Conservation (phyloP, 2,888 invertebrate species). For the Tinea semifulvella region DNA sequence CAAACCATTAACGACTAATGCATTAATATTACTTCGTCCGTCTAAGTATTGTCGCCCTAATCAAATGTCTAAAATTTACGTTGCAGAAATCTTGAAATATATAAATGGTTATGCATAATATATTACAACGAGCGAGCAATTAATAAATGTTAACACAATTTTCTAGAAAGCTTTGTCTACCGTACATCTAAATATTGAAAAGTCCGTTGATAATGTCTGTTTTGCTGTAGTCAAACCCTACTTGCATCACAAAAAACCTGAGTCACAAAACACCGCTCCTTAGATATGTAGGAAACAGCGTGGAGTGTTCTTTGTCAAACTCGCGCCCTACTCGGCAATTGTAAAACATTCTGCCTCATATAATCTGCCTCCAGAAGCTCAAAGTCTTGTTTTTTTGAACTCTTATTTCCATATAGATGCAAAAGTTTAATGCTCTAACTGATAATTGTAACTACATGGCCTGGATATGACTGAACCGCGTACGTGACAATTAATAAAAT, state of each 20-base stretch:
- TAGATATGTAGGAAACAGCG: constrained; percentile 6
- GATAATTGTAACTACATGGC: no score
- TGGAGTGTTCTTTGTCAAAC: constrained; percentile 16
- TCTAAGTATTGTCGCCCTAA: neutral
- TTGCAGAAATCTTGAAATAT: neutral
- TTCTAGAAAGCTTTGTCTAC: no score
- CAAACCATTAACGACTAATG: constrained; percentile 7
- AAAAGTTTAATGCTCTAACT: no score
- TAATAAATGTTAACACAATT: no score
- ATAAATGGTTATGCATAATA: neutral
- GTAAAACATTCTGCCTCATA: constrained; percentile 14
- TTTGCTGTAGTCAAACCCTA: neutral
- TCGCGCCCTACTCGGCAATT: constrained; percentile 15
- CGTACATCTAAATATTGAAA: neutral
- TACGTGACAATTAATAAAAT: no score
- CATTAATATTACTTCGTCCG: neutral
- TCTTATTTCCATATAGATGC: no score
- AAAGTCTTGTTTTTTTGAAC: no score
- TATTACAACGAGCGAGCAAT: neutral
- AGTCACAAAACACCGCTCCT: constrained; percentile 9
- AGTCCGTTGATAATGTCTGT: neutral
- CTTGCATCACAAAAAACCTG: constrained; percentile 3
- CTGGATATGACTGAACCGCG: no score
- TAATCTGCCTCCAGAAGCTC: constrained; percentile 1
- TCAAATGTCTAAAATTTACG: constrained; percentile 1